A percentile compares a stretch with the other conserved stretches of the same genome.
Conservation (phyloP, 2,797 vertebrate species). For the Hippocampus kuda region DNA sequence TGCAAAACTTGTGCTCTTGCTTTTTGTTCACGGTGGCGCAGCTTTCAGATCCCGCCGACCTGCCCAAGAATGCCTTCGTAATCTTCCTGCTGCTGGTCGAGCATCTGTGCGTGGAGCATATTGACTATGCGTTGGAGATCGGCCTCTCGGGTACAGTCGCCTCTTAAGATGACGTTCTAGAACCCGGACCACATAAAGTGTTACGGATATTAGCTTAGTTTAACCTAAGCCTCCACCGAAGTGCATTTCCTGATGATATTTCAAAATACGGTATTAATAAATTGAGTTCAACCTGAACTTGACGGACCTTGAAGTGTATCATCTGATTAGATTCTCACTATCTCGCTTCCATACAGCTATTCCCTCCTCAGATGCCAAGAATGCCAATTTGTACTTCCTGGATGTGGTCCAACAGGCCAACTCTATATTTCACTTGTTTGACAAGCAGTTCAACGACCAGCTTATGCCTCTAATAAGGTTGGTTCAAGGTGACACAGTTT, state of each 20-base stretch:
- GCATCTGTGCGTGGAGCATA: constrained; percentile 95
- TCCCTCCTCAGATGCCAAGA: constrained; percentile 92
- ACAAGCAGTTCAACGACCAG: constrained; percentile 99
- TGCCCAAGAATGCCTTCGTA: constrained; percentile 94
- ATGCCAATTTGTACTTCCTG: constrained; percentile 94
- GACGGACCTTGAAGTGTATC: constrained; percentile 4
- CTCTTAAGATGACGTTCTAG: not conserved
- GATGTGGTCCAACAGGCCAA: constrained; percentile 99
- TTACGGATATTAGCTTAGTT: not conserved
- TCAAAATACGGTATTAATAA: not conserved
- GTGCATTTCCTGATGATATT: not conserved
- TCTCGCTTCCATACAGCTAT: constrained; percentile 69
- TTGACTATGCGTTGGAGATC: constrained; percentile 97
- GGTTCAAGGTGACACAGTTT: constrained; percentile 24
- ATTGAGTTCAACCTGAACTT: not conserved
- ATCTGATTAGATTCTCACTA: constrained; percentile 14
- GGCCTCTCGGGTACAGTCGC: constrained; percentile 81
- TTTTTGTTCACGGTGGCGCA: constrained; percentile 46
- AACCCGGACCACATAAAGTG: not conserved
- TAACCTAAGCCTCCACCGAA: not conserved
- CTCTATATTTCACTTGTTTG: constrained; percentile 98
- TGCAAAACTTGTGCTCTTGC: constrained; percentile 6
- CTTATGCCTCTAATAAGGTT: constrained; percentile 99
- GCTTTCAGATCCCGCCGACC: constrained; percentile 95
- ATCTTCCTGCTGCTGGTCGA: constrained; percentile 96